phyloP scores from a whole-genome alignment of 2,888 invertebrate species.

The Frankliniella intonsa region DNA sequence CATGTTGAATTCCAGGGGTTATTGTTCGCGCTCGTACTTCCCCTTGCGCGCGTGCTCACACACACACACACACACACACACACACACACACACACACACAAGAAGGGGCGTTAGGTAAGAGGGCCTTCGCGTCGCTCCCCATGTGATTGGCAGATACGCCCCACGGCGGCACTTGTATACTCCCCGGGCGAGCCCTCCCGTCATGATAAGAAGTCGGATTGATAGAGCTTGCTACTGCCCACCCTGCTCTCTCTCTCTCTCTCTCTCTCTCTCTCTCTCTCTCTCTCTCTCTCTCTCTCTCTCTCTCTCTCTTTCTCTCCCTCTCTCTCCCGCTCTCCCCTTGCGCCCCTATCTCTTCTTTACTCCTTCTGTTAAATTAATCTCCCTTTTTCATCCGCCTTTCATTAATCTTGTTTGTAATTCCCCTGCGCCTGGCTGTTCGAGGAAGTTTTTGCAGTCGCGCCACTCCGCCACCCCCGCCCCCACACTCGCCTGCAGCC shows the following conservation, averaged over 20 bases:
- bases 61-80: background rate
- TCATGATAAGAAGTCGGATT: too few species aligned
- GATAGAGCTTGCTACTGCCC: too few species aligned
- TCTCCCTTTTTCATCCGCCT: conserved; percentile 19
- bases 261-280: too few species aligned
- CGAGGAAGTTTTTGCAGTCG: background rate
- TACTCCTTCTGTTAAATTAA: conserved; percentile 12
- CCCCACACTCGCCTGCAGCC: too few species aligned
- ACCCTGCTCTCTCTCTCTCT: too few species aligned
- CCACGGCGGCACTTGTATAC: too few species aligned
- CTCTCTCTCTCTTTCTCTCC: background rate
- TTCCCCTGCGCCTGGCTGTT: conserved; percentile 19
- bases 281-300: too few species aligned
- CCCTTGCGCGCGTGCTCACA: background rate
- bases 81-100: background rate
- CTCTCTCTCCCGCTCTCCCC: too few species aligned
- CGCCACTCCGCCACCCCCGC: background rate
- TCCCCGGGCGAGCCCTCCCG: too few species aligned
- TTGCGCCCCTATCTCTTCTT: too few species aligned
- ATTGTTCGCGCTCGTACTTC: background rate
- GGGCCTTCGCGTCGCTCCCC: background rate
- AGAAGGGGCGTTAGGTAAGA: background rate
- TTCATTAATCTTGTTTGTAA: conserved; percentile 27
- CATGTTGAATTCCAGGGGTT: conserved; percentile 18
- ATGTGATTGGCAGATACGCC: background rate